phyloP scores from a whole-genome alignment of 2,113 vertebrate species.

The Phoxinus phoxinus region DNA sequence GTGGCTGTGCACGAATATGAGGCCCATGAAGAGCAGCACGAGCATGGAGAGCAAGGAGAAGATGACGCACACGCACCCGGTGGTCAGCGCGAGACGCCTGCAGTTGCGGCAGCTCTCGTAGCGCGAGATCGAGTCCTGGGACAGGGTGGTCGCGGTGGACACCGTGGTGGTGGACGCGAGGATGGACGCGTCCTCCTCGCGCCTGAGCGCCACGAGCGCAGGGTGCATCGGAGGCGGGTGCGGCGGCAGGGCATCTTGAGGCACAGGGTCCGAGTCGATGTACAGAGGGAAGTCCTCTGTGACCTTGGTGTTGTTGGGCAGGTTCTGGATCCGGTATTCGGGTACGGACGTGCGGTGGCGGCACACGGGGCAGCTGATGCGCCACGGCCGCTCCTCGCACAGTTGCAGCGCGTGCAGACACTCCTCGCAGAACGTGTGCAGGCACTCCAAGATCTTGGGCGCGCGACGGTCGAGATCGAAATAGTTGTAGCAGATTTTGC shows the following conservation, averaged over 20 bases:
- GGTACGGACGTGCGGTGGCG: conserved; percentile 90
- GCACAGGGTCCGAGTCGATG: conserved; percentile 83
- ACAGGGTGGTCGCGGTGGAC: conserved; percentile 83
- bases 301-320: conserved; percentile 92
- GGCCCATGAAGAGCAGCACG: conserved; percentile 90
- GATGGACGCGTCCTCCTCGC: conserved; percentile 75
- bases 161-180: conserved; percentile 70
- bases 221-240: conserved; percentile 77
- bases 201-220: conserved; percentile 75
- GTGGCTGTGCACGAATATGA: conserved; percentile 92
- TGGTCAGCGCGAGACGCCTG: conserved; percentile 87
- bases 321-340: conserved; percentile 84
- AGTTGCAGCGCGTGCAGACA: conserved; percentile 89
- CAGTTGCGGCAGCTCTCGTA: conserved; percentile 90
- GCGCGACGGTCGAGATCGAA: conserved; percentile 90
- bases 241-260: conserved; percentile 84
- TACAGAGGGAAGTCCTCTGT: conserved; percentile 86
- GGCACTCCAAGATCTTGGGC: conserved; percentile 89
- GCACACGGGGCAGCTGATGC: conserved; percentile 88
- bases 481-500: conserved; percentile 95
- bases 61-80: conserved; percentile 91
- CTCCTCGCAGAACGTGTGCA: conserved; percentile 96
- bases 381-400: conserved; percentile 79
- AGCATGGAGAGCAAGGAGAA: conserved; percentile 94
- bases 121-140: conserved; percentile 78